Conservation (phyloP, 1,140 invertebrate genomes). For the Diplogasteroides magnus region DNA sequence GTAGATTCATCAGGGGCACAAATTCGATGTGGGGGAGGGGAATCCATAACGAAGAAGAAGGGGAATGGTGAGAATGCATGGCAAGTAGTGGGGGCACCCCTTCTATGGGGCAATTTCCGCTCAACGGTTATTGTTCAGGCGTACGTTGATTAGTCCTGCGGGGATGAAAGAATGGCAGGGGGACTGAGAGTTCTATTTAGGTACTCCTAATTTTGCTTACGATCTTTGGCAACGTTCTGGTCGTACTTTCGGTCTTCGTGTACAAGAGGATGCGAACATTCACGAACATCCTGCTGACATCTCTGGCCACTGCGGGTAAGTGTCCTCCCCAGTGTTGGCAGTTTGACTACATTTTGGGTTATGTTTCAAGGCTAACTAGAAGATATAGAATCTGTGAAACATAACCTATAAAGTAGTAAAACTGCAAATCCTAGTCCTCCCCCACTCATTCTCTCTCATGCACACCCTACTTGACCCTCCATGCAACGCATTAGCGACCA, state of each 20-base stretch:
- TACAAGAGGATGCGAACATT: constrained; percentile 56
- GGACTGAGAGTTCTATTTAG: constrained; percentile 33
- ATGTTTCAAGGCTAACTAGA: too few species aligned
- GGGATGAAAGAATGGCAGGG: not conserved
- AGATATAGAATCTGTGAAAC: too few species aligned
- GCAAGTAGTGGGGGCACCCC: constrained; percentile 11
- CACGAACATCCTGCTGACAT: constrained; percentile 54
- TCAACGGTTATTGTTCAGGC: not conserved
- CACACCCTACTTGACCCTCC: too few species aligned
- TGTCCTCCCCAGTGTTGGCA: too few species aligned
- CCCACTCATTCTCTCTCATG: too few species aligned
- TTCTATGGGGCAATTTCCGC: not conserved
- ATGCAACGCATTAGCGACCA: too few species aligned
- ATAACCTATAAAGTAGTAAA: too few species aligned
- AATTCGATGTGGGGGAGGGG: not conserved
- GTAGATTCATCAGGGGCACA: too few species aligned
- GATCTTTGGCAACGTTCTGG: constrained; percentile 52
- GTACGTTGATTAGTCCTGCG: not conserved
- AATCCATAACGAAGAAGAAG: not conserved
- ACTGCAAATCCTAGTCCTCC: too few species aligned
- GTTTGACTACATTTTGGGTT: too few species aligned
- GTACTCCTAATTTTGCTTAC: constrained; percentile 51
- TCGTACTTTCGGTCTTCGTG: constrained; percentile 52
- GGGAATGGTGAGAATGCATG: too few species aligned
- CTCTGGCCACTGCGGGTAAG: constrained; percentile 52